Evolutionary conservation across 2,113 vertebrate species (phyloP).

Genomic region (Ranitomeya variabilis): DNA sequence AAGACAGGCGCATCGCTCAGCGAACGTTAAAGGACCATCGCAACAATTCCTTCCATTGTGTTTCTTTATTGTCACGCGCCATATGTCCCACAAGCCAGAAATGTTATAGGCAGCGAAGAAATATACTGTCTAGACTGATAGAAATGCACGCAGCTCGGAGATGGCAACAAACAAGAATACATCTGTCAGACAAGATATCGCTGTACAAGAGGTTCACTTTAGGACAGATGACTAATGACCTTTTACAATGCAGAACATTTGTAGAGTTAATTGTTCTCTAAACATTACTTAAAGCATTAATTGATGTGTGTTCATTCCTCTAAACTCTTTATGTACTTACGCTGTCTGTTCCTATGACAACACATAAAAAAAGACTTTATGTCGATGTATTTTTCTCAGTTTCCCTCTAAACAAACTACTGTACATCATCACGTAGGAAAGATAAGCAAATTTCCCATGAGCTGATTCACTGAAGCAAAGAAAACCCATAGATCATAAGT

Average conservation of each 20-base stretch:
- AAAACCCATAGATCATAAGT: neutral
- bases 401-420: neutral
- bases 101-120: constrained; percentile 26
- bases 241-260: constrained; percentile 39
- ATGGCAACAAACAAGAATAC: constrained; percentile 31
- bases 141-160: constrained; percentile 4
- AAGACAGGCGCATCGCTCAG: neutral
- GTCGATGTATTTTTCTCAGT: constrained; percentile 23
- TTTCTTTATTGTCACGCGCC: constrained; percentile 1
- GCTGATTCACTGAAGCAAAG: neutral
- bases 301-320: constrained; percentile 26
- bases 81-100: constrained; percentile 40
- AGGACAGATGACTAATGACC: constrained; percentile 47
- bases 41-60: constrained; percentile 53
- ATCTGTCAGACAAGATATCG: constrained; percentile 36
- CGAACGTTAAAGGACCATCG: neutral
- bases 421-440: neutral
- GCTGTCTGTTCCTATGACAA: constrained; percentile 34
- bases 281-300: constrained; percentile 50
- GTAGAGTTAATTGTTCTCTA: constrained; percentile 47
- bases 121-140: constrained; percentile 53
- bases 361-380: constrained; percentile 22
- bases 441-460: constrained; percentile 16
- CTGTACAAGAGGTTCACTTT: constrained; percentile 27
- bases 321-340: constrained; percentile 23